Conservation (phyloP, 37 sponge, comb jelly and placozoan species). For the Ianthella basta region DNA sequence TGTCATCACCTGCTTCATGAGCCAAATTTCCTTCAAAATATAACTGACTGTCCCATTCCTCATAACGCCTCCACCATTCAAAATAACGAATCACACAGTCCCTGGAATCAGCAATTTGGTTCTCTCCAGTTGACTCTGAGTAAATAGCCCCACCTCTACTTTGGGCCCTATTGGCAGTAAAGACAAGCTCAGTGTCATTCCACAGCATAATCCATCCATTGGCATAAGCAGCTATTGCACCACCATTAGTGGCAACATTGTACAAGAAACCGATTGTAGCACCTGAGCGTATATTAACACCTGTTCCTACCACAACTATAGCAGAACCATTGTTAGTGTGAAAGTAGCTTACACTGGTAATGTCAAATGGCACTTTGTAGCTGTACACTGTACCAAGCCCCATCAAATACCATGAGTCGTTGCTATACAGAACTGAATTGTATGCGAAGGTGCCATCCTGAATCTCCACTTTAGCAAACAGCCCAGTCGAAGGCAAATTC, state of each 20-base stretch:
- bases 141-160: conserved; percentile 14
- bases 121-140: background rate
- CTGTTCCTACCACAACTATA: background rate
- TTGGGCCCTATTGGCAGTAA: background rate
- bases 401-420: background rate
- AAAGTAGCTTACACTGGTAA: background rate
- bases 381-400: background rate
- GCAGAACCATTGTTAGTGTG: background rate
- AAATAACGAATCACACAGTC: conserved; percentile 10
- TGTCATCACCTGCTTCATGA: background rate
- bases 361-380: background rate
- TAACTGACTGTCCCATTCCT: background rate
- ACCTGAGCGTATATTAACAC: background rate
- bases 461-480: background rate
- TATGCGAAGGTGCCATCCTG: background rate
- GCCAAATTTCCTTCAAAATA: background rate
- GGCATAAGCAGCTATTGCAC: conserved; percentile 8
- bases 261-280: background rate
- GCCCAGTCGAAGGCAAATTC: background rate
- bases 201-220: background rate
- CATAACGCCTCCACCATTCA: conserved; percentile 7
- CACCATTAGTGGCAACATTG: conserved; percentile 11
- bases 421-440: background rate
- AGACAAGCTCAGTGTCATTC: background rate
- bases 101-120: background rate